A percentile compares a stretch with the other conserved stretches of the same genome.
Evolutionary conservation across 2,888 invertebrate genomes (phyloP).

Genomic region (Altica lythri): DNA sequence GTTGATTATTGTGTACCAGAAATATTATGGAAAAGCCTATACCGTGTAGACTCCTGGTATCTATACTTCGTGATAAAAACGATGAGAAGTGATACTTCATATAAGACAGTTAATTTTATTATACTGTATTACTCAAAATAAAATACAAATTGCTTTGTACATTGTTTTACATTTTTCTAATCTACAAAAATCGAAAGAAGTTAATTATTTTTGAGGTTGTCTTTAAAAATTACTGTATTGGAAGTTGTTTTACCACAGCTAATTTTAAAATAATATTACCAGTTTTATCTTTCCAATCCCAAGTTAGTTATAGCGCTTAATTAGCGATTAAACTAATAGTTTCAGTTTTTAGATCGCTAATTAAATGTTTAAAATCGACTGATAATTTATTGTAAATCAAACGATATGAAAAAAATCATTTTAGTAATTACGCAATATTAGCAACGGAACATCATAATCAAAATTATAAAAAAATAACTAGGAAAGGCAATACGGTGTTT

Average conservation of each 20-base stretch:
- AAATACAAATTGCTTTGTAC: too few species aligned
- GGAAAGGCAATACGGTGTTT: slow-evolving; percentile 36
- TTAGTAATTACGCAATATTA: slow-evolving; percentile 35
- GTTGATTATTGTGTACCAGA: too few species aligned
- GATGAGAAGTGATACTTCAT: too few species aligned
- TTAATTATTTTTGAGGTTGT: too few species aligned
- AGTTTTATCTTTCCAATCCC: slow-evolving; percentile 8
- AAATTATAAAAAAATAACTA: slow-evolving; percentile 18
- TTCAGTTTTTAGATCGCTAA: slow-evolving; percentile 29
- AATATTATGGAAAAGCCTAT: too few species aligned
- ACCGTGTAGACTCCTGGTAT: too few species aligned
- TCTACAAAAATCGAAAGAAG: too few species aligned
- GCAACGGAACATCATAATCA: slow-evolving; percentile 36
- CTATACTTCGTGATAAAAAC: too few species aligned
- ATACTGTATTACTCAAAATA: too few species aligned
- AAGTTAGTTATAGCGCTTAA: slow-evolving; percentile 32
- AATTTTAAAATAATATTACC: neutral
- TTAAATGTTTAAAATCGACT: slow-evolving; percentile 37
- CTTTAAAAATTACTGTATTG: too few species aligned
- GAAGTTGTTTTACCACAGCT: neutral
- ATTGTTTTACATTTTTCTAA: too few species aligned
- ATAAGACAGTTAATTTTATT: too few species aligned
- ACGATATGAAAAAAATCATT: slow-evolving; percentile 31
- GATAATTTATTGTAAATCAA: slow-evolving; percentile 32
- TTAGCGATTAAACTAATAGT: slow-evolving; percentile 15